Base-by-base conservation (phyloP, 2,797 vertebrate genomes). In the Enoplosus armatus region DNA sequence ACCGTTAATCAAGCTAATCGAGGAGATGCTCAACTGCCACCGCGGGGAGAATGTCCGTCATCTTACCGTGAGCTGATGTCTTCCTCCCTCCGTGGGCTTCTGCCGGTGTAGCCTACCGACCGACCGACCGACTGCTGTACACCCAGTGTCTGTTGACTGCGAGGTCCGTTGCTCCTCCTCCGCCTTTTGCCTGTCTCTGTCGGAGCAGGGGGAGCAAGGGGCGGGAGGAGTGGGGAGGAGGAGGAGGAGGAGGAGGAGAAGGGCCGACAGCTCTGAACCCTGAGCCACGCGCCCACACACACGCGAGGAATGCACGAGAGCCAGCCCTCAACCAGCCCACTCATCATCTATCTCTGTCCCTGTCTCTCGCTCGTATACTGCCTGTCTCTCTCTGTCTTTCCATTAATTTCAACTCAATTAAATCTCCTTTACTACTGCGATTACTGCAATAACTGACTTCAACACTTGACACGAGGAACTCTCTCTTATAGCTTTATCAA, bases 171-270 rank as follows among this genome's bases (percentile, higher is more conserved):
- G 82, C 86, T 90, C 89, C 89, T 92, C 91, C 92, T 92, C 80
- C 85, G 90, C 88, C 79, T 93, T 92, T 93, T 90, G 90, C 89
- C 85, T 55, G 80, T 87, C 80, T 86, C 75, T 68, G 71, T 77
- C 82, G 29, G 78, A 72, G 70, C 72, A 24, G 16, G 27, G 26
- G 26, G 35, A 61, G 62, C 27, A 5, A 51, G 47, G 48, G 39
- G n/a, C n/a, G n/a, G n/a, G n/a, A n/a, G n/a, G n/a, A n/a, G n/a
- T n/a, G 41, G 31, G 37, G 22, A 51, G 5, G 4, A 18, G 43
- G 59, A 35, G 15, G 56, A 31, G 29, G 51, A 50, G 54, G 35
- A 15, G 62, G 66, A 45, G 68, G 59, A 51, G 72, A 74, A 62
- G 72, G 72, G 58, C 15, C 72, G 72, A 85, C 77, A 51, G 81